These are phyloP conservation scores for Orcinus orca DNA, from an alignment of 2,113 vertebrate genomes.

Conservation along the genomic window DNA sequence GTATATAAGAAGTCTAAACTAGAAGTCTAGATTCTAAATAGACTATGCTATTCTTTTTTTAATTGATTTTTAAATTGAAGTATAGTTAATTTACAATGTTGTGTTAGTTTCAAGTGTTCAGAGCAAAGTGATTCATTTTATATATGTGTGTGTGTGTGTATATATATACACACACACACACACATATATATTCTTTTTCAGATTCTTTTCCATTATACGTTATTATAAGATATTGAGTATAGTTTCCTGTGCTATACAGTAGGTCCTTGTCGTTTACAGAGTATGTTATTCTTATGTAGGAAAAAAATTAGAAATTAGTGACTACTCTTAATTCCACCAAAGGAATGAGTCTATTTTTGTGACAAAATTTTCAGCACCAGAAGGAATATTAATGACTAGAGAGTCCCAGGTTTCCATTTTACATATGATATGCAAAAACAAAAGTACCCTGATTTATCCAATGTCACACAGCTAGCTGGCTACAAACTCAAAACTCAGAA, in stretches of 20 bases:
- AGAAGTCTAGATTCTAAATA: neutral
- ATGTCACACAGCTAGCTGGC: neutral
- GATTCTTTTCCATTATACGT: no score
- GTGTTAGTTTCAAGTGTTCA: no score
- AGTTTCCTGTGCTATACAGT: no score
- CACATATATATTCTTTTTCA: no score
- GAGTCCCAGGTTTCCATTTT: neutral
- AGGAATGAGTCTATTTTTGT: neutral
- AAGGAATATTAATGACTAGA: neutral
- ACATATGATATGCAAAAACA: neutral
- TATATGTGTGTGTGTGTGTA: accelerated
- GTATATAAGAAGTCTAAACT: neutral
- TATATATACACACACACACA: no score
- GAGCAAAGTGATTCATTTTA: no score
- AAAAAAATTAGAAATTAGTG: neutral
- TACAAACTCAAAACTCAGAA: neutral
- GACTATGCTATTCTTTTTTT: neutral
- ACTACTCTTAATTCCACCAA: neutral
- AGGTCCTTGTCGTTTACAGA: no score
- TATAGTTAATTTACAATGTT: no score
- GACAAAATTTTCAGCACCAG: neutral
- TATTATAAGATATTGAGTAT: no score
- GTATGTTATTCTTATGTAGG: neutral
- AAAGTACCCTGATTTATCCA: neutral
- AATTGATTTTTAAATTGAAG: no score